Conservation (phyloP, 2,113 vertebrate species). For the Xiphias gladius region DNA sequence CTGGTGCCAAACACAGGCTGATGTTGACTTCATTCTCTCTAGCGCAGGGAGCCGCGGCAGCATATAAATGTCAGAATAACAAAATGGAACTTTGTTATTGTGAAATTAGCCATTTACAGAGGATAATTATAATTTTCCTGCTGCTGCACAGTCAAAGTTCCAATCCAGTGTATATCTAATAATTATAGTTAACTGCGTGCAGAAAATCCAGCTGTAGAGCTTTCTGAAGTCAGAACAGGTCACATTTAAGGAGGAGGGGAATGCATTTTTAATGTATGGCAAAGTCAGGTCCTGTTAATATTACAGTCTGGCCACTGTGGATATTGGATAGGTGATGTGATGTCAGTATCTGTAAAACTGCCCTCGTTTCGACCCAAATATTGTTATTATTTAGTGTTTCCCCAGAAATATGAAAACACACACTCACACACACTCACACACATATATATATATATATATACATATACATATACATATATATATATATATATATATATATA, state of each 20-base stretch:
- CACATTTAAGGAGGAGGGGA: not conserved
- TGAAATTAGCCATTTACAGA: constrained; percentile 9
- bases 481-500: no score
- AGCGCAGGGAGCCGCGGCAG: constrained; percentile 22
- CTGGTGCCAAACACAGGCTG: constrained; percentile 45
- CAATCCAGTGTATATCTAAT: not conserved
- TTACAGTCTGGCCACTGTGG: not conserved
- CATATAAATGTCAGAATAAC: constrained; percentile 69
- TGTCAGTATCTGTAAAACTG: constrained; percentile 12
- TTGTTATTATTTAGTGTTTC: not conserved
- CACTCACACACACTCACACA: no score
- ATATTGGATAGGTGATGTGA: constrained; percentile 19
- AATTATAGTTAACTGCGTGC: constrained; percentile 20
- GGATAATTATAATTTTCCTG: constrained; percentile 32
- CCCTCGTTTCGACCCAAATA: constrained; percentile 3
- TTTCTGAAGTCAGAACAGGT: not conserved
- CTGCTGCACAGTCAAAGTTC: not conserved
- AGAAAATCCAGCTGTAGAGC: not conserved
- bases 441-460: no score
- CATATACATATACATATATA: no score
- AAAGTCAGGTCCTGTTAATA: constrained; percentile 20
- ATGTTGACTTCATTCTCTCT: constrained; percentile 46
- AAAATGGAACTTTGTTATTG: constrained; percentile 34
- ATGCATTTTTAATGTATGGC: not conserved
- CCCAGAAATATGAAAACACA: not conserved